phyloP scores from a whole-genome alignment of 37 sponge, comb jelly and placozoan genomes.

The Hexactinellida sp. region DNA sequence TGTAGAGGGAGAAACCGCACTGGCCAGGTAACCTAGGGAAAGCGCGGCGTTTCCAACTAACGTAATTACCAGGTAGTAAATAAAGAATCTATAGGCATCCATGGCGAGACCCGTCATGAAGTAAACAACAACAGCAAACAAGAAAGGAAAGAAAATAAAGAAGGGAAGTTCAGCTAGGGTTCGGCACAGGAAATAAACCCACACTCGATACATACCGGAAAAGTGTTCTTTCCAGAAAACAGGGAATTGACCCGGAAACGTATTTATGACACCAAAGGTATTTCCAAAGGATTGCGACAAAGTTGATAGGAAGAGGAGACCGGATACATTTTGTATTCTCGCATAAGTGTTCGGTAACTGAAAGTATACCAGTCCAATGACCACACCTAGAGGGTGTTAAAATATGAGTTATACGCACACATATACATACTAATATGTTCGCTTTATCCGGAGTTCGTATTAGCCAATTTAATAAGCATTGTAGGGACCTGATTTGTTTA shows the following conservation, averaged over 20 bases:
- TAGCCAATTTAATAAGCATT: no score
- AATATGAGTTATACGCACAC: no score
- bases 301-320: background rate
- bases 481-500: no score
- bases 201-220: background rate
- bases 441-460: no score
- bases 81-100: background rate
- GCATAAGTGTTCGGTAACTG: background rate
- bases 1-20: slow-evolving; percentile 20
- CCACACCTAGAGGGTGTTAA: background rate
- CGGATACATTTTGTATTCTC: background rate
- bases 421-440: no score
- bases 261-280: background rate
- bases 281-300: background rate
- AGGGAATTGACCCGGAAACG: slow-evolving; percentile 1
- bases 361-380: background rate
- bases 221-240: background rate
- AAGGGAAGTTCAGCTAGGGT: slow-evolving; percentile 1
- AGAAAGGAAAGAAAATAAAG: background rate
- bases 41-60: background rate
- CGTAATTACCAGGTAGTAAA: background rate
- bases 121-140: background rate
- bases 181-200: background rate
- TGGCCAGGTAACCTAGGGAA: slow-evolving; percentile 21
- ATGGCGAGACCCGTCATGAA: background rate